phyloP scores from a whole-genome alignment of 2,797 vertebrate species.

The Spinus olivaceus region DNA sequence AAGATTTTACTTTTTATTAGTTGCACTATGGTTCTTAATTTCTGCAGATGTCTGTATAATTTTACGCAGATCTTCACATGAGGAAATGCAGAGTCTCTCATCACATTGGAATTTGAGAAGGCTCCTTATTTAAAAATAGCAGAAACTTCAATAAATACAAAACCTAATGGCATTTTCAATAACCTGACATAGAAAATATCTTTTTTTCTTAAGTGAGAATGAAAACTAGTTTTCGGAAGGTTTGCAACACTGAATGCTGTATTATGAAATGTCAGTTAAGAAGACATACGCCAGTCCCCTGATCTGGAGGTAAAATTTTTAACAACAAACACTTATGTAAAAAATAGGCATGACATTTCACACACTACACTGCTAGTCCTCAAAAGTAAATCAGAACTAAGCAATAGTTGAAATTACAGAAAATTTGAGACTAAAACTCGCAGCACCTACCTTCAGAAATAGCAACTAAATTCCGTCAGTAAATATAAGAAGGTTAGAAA shows the following conservation, averaged over 20 bases:
- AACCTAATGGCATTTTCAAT: not conserved
- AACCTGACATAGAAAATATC: not conserved
- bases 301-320: not conserved
- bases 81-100: not conserved
- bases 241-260: fast-evolving
- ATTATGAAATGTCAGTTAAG: not conserved
- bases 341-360: not conserved
- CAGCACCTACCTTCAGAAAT: not conserved
- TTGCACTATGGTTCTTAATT: not conserved
- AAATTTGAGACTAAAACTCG: not conserved
- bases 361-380: not conserved
- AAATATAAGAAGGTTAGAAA: not conserved
- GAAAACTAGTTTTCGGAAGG: not conserved
- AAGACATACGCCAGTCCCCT: not conserved
- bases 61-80: not conserved
- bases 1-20: not conserved
- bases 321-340: not conserved
- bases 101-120: not conserved
- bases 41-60: not conserved
- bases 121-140: not conserved
- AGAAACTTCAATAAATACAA: not conserved
- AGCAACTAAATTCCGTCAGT: not conserved
- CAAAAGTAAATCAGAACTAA: not conserved
- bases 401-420: not conserved
- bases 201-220: not conserved